A percentile compares a stretch with the other conserved stretches of the same genome.
phyloP scores from a whole-genome alignment of 1,140 invertebrate species.

The Drosophila lacertosa region DNA sequence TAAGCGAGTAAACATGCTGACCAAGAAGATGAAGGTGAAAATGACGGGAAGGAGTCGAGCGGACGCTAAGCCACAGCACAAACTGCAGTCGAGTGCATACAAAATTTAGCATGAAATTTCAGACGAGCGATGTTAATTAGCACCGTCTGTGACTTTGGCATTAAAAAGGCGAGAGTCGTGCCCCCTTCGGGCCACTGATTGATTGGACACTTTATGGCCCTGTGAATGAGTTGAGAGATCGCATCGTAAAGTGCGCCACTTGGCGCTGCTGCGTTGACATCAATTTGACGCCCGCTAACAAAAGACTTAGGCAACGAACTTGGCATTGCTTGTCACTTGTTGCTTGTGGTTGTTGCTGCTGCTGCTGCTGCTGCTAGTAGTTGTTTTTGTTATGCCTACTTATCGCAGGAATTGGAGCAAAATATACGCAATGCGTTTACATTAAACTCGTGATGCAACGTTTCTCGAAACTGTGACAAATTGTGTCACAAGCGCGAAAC shows the following conservation, averaged over 20 bases:
- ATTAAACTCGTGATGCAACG: slow-evolving; percentile 24
- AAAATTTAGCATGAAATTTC: background rate
- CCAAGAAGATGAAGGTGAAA: slow-evolving; percentile 16
- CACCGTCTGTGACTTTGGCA: slow-evolving; percentile 25
- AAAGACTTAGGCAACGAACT: slow-evolving; percentile 65
- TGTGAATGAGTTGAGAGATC: slow-evolving; percentile 38
- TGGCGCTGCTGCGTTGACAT: slow-evolving; percentile 41
- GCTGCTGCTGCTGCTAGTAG: background rate
- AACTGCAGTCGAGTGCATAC: slow-evolving; percentile 18
- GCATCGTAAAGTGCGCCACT: slow-evolving; percentile 3
- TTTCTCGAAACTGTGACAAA: slow-evolving; percentile 14
- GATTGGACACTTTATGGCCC: slow-evolving; percentile 38
- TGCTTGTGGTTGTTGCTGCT: background rate
- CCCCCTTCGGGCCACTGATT: slow-evolving; percentile 28
- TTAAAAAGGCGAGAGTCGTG: slow-evolving; percentile 18
- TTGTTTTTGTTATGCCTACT: slow-evolving; percentile 31
- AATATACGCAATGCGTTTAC: slow-evolving; percentile 30
- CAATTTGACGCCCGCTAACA: slow-evolving; percentile 36
- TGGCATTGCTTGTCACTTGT: slow-evolving; percentile 47
- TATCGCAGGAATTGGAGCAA: slow-evolving; percentile 47
- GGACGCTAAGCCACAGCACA: background rate
- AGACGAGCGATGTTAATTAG: slow-evolving; percentile 6
- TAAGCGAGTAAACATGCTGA: slow-evolving; percentile 18
- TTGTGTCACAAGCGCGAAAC: slow-evolving; percentile 20
- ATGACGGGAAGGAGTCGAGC: slow-evolving; percentile 1